A percentile compares a stretch with the other conserved stretches of the same genome.
Evolutionary conservation across 37 sponge, comb jelly and placozoan genomes (phyloP).

Genomic region (Crambe crambe): DNA sequence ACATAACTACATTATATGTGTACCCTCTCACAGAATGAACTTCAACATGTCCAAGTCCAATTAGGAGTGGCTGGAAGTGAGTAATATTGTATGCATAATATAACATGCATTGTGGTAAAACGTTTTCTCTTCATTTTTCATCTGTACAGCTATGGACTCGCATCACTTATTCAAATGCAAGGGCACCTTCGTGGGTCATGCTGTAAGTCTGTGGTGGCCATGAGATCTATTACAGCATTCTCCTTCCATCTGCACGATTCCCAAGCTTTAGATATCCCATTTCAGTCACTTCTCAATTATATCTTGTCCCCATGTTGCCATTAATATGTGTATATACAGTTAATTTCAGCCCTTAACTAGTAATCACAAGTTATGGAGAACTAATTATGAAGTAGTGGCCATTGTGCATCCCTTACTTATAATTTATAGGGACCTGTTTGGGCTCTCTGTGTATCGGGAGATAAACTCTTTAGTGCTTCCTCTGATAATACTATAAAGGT

Average conservation of each 20-base stretch:
- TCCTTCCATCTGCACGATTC: neutral
- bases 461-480: conserved; percentile 92
- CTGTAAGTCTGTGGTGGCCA: conserved; percentile 37
- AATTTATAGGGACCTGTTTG: conserved; percentile 90
- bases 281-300: too few relatives aligned
- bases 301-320: too few relatives aligned
- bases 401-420: too few relatives aligned
- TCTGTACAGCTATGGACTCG: conserved; percentile 71
- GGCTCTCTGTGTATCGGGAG: conserved; percentile 80
- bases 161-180: conserved; percentile 93
- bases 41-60: conserved; percentile 78
- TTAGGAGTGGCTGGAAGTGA: conserved; percentile 87
- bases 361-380: too few relatives aligned
- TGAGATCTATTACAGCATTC: neutral
- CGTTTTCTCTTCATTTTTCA: neutral
- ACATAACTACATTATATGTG: too few relatives aligned
- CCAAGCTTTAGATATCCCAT: too few relatives aligned
- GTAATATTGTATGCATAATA: conserved; percentile 11
- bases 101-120: neutral
- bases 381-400: too few relatives aligned
- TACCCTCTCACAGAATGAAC: conserved; percentile 68
- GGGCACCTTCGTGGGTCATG: conserved; percentile 97
- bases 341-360: too few relatives aligned
- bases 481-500: conserved; percentile 97
- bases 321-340: too few relatives aligned